Percentiles rank a stretch among this genome's conserved stretches.
These are phyloP conservation scores for Chloropsis hardwickii DNA, from an alignment of 2,113 vertebrate genomes.

Conservation along the genomic window DNA sequence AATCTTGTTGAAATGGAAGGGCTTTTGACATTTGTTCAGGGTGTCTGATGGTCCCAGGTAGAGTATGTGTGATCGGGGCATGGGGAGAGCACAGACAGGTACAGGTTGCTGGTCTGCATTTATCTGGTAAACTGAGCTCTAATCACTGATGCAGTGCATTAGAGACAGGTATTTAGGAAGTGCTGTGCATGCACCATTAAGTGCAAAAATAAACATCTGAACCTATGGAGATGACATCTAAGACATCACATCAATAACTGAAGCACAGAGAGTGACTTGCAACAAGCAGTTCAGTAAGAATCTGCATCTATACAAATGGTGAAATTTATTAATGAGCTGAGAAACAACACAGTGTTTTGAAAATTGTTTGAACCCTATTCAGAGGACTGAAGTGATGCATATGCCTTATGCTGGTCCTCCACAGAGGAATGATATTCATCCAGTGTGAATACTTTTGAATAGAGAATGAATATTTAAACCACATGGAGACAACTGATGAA, in stretches of 20 bases:
- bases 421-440: conserved; percentile 6
- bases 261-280: background rate
- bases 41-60: background rate
- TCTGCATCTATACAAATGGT: background rate
- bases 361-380: conserved; percentile 25
- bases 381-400: conserved; percentile 26
- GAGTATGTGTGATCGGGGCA: background rate
- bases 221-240: background rate
- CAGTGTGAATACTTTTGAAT: conserved; percentile 36
- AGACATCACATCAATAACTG: background rate
- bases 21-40: background rate
- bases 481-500: conserved; percentile 50
- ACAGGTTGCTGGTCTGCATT: background rate
- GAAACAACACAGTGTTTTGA: background rate
- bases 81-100: background rate
- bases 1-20: background rate
- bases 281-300: background rate
- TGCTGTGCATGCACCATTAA: background rate
- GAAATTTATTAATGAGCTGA: conserved; percentile 13
- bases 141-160: background rate
- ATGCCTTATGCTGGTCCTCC: conserved; percentile 14
- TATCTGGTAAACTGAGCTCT: background rate
- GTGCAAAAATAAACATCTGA: background rate
- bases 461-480: conserved; percentile 47
- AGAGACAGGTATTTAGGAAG: background rate